These are phyloP conservation scores for Bergia sp. DNA, from an alignment of 92 coral and sea anemone genomes.

Conservation along the genomic window DNA sequence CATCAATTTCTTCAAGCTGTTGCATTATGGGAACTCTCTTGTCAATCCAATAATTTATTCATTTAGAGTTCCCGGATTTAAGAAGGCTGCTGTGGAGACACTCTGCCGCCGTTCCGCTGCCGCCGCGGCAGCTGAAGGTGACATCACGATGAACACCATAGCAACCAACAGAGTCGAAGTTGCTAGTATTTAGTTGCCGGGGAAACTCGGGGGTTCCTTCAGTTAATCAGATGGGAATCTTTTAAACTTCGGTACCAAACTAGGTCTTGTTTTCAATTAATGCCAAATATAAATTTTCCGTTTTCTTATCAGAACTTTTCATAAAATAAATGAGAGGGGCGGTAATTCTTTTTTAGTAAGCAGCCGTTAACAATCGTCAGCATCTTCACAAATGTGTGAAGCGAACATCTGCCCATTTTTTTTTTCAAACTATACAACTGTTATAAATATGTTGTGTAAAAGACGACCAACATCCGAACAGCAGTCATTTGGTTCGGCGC, in stretches of 20 bases:
- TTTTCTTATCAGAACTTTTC: too few relatives aligned
- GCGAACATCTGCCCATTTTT: too few relatives aligned
- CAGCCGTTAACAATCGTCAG: too few relatives aligned
- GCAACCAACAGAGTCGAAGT: neutral
- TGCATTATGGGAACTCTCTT: conserved; percentile 79
- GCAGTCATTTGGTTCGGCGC: too few relatives aligned
- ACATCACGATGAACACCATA: neutral
- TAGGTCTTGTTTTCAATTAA: neutral
- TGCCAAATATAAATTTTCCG: too few relatives aligned
- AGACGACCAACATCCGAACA: too few relatives aligned
- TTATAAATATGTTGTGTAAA: too few relatives aligned
- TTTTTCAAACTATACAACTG: too few relatives aligned
- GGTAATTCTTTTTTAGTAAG: too few relatives aligned
- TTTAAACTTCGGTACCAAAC: too few relatives aligned
- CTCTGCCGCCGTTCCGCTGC: neutral
- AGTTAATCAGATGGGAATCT: neutral
- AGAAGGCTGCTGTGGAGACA: conserved; percentile 13
- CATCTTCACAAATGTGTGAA: too few relatives aligned
- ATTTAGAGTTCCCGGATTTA: conserved; percentile 69
- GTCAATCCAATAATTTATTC: conserved; percentile 77
- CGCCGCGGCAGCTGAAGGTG: neutral
- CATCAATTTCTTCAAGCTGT: conserved; percentile 61
- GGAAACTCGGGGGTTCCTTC: neutral
- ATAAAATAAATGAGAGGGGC: too few relatives aligned
- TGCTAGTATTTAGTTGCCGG: neutral